Evolutionary conservation across 1,140 invertebrate species (phyloP).

Genomic region (Papilio xuthus): DNA sequence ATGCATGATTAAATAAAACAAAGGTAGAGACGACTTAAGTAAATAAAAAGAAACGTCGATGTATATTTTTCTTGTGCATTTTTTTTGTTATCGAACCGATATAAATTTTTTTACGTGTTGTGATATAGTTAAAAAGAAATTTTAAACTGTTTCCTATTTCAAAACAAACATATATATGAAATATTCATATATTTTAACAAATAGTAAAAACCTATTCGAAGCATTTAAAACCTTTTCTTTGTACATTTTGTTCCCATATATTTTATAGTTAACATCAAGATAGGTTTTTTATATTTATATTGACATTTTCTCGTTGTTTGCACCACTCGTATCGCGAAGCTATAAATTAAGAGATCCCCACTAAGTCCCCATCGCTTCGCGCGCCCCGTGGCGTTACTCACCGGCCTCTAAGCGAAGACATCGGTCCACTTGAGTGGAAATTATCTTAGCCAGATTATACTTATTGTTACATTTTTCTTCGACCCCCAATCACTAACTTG

Average conservation of each 20-base stretch:
- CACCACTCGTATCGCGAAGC: conserved; percentile 47
- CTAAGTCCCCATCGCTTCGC: conserved; percentile 77
- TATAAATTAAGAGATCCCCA: conserved; percentile 81
- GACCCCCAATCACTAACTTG: conserved; percentile 57
- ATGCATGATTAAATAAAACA: not conserved
- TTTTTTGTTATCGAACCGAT: no score
- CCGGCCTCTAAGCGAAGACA: conserved; percentile 63
- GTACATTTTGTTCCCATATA: not conserved
- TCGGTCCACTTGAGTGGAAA: conserved; percentile 70
- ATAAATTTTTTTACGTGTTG: no score
- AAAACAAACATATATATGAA: not conserved
- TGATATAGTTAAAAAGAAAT: no score
- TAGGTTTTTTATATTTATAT: not conserved
- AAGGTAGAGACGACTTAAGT: not conserved
- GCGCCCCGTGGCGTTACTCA: conserved; percentile 73
- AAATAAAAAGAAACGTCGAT: no score
- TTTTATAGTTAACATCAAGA: not conserved
- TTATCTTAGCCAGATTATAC: conserved; percentile 74
- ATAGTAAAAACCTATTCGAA: not conserved
- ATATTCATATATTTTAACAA: not conserved
- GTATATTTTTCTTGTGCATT: no score
- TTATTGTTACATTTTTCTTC: conserved; percentile 66
- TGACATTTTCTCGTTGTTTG: conserved; percentile 2
- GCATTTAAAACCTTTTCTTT: not conserved
- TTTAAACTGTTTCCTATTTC: no score